Evolutionary conservation across 2,888 invertebrate species (phyloP), one percentile per base, ranked within the genome.

Genomic region (Lycaena phlaeas): DNA sequence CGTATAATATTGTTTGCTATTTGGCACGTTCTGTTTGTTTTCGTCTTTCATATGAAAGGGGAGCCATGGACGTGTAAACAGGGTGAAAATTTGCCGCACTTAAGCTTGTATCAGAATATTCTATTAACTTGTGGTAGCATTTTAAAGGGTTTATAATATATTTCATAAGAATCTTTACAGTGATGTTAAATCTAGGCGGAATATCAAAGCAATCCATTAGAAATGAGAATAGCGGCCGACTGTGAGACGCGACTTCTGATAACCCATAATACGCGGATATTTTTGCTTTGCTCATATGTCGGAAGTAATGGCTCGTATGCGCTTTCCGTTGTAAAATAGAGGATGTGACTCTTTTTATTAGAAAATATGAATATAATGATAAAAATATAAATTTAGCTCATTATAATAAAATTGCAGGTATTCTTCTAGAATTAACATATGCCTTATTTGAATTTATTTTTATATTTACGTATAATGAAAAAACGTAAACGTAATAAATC

Each of bases 1-100:
- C 79, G 84, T 79, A 84, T 84, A 84, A 84, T 84, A 84, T 84
- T 84, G 84, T 84, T 84, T 84, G 81, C 82, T 84, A 75, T 81
- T 84, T 84, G 81, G 75, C 84, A 84, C 84, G 82, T 84, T 82
- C 67, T 84, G 75, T 84, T 84, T 82, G 82, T 81, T 81, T 75
- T 82, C 78, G 79, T 64, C 79, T 81, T 72, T 76, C 73, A 77
- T 82, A 81, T 76, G 79, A 81, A 81, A 81, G 81, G 84, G 84
- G 82, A 81, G 79, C 74, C 68, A 72, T 71, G 68, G 73, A 68
- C 63, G 73, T 53, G 69, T 74, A 81, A 81, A 82, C 71, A 79
- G 64, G 69, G 78, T 66, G 72, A 75, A 61, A 58, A 56, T 52
- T 54, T 52, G 67, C 58, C 62, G 57, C 64, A 64, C 73, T 74